phyloP scores from a whole-genome alignment of 1,140 invertebrate species.

The Leptinotarsa lineolata region DNA sequence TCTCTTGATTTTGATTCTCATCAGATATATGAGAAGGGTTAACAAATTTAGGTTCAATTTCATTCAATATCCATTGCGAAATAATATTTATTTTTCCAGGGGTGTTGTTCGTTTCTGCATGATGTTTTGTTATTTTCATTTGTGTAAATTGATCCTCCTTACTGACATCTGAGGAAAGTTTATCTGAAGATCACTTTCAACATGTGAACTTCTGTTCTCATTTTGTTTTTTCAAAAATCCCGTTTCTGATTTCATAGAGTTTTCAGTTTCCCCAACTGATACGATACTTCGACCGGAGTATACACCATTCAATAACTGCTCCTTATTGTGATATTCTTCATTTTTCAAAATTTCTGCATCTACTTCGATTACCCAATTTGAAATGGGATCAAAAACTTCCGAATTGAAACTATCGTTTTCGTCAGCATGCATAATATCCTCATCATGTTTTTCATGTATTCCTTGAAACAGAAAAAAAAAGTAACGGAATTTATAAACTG shows the following conservation, averaged over 20 bases:
- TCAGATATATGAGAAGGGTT: too few relatives aligned
- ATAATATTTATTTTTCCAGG: too few relatives aligned
- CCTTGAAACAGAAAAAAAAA: too few relatives aligned
- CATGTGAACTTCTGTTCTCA: background rate
- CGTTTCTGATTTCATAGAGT: background rate
- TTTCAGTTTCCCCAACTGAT: background rate
- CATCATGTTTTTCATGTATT: too few relatives aligned
- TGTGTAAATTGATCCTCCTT: background rate
- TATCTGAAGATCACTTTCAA: constrained; percentile 1
- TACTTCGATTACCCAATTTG: constrained; percentile 16
- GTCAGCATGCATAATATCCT: background rate
- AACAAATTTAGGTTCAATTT: too few relatives aligned
- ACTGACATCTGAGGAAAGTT: constrained; percentile 6
- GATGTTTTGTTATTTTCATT: too few relatives aligned
- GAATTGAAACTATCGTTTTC: constrained; percentile 7
- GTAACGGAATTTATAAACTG: too few relatives aligned
- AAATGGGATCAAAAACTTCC: constrained; percentile 10
- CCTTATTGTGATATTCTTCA: background rate
- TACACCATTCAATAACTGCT: background rate
- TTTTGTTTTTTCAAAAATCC: background rate
- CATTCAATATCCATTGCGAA: too few relatives aligned
- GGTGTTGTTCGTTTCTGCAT: too few relatives aligned
- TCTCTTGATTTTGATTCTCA: too few relatives aligned
- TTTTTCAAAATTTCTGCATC: constrained; percentile 1
- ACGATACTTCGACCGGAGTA: background rate